phyloP scores from a whole-genome alignment of 2,113 vertebrate species.

The Meles meles region DNA sequence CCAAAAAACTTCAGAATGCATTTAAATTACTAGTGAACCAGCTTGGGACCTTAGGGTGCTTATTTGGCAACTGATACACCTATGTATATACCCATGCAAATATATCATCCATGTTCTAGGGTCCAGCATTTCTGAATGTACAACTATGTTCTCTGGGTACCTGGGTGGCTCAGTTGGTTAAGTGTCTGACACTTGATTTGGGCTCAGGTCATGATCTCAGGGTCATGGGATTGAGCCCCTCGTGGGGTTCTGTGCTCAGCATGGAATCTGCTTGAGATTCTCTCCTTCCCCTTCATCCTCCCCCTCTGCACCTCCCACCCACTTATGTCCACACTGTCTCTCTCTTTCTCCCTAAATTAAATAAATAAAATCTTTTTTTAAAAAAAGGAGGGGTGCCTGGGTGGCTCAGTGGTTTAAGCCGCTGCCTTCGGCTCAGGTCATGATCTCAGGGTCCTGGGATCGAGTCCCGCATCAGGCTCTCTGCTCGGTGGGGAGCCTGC shows the following conservation, averaged over 20 bases:
- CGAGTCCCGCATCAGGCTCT: too few relatives aligned
- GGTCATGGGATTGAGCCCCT: too few relatives aligned
- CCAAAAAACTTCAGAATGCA: not conserved
- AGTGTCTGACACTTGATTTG: too few relatives aligned
- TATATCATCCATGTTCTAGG: not conserved
- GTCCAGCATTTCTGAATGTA: not conserved
- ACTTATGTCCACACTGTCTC: not conserved
- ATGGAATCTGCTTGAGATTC: too few relatives aligned
- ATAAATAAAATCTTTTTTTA: not conserved
- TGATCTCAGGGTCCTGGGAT: too few relatives aligned
- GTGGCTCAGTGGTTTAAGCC: too few relatives aligned
- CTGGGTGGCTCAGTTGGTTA: not conserved
- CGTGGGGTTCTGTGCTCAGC: too few relatives aligned
- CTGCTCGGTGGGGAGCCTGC: too few relatives aligned
- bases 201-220: too few relatives aligned
- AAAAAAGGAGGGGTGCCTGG: too few relatives aligned
- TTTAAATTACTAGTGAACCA: conserved; percentile 6
- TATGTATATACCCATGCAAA: not conserved
- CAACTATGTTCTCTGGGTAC: not conserved
- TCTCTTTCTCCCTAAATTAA: not conserved
- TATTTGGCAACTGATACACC: not conserved
- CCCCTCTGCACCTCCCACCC: not conserved
- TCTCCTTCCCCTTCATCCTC: too few relatives aligned
- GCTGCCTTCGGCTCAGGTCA: too few relatives aligned
- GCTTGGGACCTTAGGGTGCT: not conserved